Evolutionary conservation across 2,797 vertebrate genomes (phyloP), one percentile per base, ranked within the genome.

Genomic region (Synanceia verrucosa): DNA sequence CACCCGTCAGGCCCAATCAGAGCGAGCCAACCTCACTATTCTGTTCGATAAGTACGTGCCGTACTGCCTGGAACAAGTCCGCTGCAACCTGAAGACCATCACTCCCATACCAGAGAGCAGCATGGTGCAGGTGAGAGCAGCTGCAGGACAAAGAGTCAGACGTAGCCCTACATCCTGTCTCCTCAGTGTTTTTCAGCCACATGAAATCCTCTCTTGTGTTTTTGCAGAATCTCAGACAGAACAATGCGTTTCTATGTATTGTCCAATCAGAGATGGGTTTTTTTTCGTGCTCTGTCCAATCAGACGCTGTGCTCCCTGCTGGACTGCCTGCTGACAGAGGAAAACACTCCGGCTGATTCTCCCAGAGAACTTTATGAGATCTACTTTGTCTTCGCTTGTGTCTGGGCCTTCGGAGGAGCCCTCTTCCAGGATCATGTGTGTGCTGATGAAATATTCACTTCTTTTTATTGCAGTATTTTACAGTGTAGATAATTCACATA

Each of bases 361-460:
- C 91, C 93, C 52, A 86, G 94, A 76, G 91, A 96, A 59, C 92
- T 95, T 65, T 95, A 93, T 57, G 94, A 96, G 86, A 93, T 94
- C 71, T 95, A 90, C 88, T 96, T 97, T 91, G 95, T 94, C 67
- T 96, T 95, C 73, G 93, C 93, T 75, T 95, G 92, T 29, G 91
- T 96, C 76, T 96, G 94, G 91, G 91, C 94, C 67, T 97, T 96
- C 66, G 94, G 95, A 56, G 95, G 95, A 1, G 93, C 95, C 47
- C 93, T 96, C 18, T 95, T 95, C 79, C 94, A 94, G 66, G 95
- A 96, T 86, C 95, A 96, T 87, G 95, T 96, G 71, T 86, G 93
- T 90, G 43, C 47, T 62, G 39, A 67, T n/a, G 1, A 11, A 74
- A 36, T 66, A 9, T 34, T 59, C 47, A 6, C n/a, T 21, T 39